These are phyloP conservation scores for Xestia ashworthii DNA, from an alignment of 2,888 invertebrate genomes.

Conservation along the genomic window DNA sequence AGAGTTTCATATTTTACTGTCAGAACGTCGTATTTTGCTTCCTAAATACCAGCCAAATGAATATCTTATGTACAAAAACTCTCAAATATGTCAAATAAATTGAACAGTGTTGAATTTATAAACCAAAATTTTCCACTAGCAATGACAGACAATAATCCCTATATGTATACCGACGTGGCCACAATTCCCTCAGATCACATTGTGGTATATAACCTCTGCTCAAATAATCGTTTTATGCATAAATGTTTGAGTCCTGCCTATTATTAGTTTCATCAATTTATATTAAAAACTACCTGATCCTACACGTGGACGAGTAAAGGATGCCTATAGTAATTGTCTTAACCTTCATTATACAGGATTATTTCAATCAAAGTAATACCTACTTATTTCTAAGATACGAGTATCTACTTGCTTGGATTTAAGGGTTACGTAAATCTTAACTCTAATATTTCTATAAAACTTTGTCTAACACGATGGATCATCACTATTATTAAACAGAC, in stretches of 20 bases:
- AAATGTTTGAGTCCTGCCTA: constrained; percentile 8
- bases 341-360: constrained; percentile 35
- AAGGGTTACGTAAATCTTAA: background rate
- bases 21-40: background rate
- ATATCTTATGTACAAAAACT: background rate
- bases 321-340: constrained; percentile 18
- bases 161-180: constrained; percentile 8
- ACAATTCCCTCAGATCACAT: constrained; percentile 45
- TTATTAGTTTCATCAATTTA: constrained; percentile 13
- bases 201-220: constrained; percentile 21
- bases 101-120: constrained; percentile 1
- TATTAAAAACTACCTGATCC: constrained; percentile 3
- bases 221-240: constrained; percentile 22
- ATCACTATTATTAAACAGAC: background rate
- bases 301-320: background rate
- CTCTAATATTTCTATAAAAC: background rate
- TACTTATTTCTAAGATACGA: background rate
- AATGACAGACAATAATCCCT: constrained; percentile 34
- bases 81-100: background rate
- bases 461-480: background rate
- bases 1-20: background rate
- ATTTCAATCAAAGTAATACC: constrained; percentile 14
- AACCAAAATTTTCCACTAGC: constrained; percentile 7
- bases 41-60: background rate
- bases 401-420: background rate